Evolutionary conservation across 2,113 vertebrate species (phyloP).

Genomic region (Syngnathus scovelli): DNA sequence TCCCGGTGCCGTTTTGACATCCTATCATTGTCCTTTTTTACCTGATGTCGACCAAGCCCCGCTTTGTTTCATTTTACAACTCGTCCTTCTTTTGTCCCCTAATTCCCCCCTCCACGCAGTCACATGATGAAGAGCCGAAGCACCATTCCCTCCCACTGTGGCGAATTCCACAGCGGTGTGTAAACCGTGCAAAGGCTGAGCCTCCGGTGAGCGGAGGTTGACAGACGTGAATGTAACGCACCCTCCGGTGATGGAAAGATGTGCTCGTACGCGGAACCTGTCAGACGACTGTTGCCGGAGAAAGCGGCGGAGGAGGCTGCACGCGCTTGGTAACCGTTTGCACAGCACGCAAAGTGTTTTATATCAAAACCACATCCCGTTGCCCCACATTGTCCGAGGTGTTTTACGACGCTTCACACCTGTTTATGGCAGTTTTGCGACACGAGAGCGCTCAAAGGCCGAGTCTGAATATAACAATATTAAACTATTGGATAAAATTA

Average conservation of each 20-base stretch:
- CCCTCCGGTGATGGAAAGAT: background rate
- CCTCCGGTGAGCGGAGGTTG: background rate
- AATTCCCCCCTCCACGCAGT: constrained; percentile 38
- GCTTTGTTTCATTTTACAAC: background rate
- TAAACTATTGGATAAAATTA: too few relatives aligned
- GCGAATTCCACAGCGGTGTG: constrained; percentile 38
- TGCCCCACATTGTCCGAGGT: constrained; percentile 22
- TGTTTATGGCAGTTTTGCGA: background rate
- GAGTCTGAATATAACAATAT: background rate
- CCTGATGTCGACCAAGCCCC: constrained; percentile 2
- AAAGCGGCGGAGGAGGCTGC: constrained; percentile 15
- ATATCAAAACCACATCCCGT: constrained; percentile 59
- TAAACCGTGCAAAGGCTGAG: background rate
- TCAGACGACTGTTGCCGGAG: constrained; percentile 35
- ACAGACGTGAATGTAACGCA: background rate
- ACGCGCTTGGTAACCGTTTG: constrained; percentile 10
- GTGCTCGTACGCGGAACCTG: constrained; percentile 35
- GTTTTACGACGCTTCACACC: background rate
- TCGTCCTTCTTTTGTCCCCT: constrained; percentile 14
- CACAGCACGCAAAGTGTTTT: constrained; percentile 13
- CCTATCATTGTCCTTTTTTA: constrained; percentile 8
- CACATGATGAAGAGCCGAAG: constrained; percentile 12
- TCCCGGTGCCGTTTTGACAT: constrained; percentile 22
- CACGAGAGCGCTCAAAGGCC: background rate
- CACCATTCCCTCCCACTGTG: constrained; percentile 19